phyloP scores from a whole-genome alignment of 2,113 vertebrate genomes.

The Ploceus nigricollis region DNA sequence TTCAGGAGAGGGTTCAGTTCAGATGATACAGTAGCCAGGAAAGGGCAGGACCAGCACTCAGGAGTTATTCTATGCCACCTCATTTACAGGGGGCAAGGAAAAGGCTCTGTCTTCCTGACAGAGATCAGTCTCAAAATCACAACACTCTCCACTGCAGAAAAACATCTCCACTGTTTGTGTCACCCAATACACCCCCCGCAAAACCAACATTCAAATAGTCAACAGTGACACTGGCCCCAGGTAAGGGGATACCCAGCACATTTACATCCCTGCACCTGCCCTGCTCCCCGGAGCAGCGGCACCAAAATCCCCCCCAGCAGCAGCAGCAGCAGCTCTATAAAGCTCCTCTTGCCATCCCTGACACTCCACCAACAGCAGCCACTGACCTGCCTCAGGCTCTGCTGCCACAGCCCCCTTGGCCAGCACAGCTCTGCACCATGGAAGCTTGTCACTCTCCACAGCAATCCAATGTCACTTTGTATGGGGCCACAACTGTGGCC shows the following conservation, averaged over 20 bases:
- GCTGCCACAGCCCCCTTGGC: no score
- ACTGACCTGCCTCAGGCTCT: no score
- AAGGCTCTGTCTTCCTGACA: no score
- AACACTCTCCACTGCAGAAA: not conserved
- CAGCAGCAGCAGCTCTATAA: no score
- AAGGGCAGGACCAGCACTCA: not conserved
- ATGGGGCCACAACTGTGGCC: no score
- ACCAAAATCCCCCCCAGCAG: no score
- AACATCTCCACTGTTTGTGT: not conserved
- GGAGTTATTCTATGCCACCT: not conserved
- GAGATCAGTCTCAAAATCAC: not conserved
- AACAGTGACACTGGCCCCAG: not conserved
- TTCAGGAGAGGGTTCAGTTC: no score
- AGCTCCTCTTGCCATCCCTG: no score
- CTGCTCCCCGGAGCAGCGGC: not conserved
- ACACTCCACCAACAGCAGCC: no score
- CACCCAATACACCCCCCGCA: not conserved
- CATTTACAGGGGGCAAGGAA: not conserved
- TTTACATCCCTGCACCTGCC: not conserved
- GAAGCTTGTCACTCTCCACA: no score
- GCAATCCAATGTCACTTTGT: no score
- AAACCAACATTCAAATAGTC: not conserved
- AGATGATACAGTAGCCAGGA: not conserved
- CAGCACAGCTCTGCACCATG: no score
- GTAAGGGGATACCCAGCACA: not conserved